Percentiles rank a stretch among this genome's conserved stretches.
phyloP scores from a whole-genome alignment of 2,888 invertebrate genomes.

The Amiota communis region DNA sequence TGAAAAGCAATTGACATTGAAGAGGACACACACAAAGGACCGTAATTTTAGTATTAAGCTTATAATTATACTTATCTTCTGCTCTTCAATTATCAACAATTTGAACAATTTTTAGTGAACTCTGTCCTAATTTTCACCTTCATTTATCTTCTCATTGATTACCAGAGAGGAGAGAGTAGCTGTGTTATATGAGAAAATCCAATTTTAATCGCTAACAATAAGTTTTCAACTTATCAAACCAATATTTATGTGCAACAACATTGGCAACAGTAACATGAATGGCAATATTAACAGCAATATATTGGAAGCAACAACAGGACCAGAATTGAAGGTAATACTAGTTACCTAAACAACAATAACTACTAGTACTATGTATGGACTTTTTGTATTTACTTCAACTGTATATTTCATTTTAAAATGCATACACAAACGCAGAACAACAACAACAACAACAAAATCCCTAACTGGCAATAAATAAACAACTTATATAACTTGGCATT shows the following conservation, averaged over 20 bases:
- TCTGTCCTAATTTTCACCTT: too few relatives aligned
- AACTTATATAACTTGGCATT: constrained; percentile 41
- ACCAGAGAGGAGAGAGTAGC: too few relatives aligned
- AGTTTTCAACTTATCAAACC: constrained; percentile 16
- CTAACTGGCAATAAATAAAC: constrained; percentile 33
- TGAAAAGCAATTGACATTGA: too few relatives aligned
- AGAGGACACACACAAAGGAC: too few relatives aligned
- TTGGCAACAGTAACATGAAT: background rate
- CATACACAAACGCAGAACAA: constrained; percentile 27
- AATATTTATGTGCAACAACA: constrained; percentile 20
- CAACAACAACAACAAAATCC: constrained; percentile 22
- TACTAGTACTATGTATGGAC: background rate
- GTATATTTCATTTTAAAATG: constrained; percentile 24
- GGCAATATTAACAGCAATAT: constrained; percentile 1
- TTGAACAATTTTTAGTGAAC: too few relatives aligned
- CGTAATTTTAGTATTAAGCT: too few relatives aligned
- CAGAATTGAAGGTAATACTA: constrained; percentile 49
- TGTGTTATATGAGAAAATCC: too few relatives aligned
- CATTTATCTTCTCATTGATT: too few relatives aligned
- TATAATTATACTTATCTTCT: too few relatives aligned
- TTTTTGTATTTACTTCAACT: constrained; percentile 2
- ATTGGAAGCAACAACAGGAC: background rate
- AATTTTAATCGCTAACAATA: constrained; percentile 19
- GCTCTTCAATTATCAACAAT: too few relatives aligned
- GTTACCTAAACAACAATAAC: constrained; percentile 33